These are phyloP conservation scores for Camponotus pennsylvanicus DNA, from an alignment of 1,140 invertebrate genomes.

Conservation along the genomic window DNA sequence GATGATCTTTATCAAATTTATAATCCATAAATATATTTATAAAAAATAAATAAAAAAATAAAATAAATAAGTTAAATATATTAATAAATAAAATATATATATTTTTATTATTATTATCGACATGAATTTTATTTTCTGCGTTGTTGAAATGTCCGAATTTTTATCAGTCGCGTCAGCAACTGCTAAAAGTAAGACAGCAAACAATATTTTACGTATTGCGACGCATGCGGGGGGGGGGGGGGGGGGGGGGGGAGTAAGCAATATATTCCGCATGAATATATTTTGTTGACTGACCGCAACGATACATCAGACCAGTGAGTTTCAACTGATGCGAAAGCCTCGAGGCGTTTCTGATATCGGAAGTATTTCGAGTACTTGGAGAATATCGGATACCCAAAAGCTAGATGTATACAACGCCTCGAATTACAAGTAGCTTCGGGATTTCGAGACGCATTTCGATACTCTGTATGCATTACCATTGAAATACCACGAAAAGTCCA, in stretches of 20 bases:
- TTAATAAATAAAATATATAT: no score
- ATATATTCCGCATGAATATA: constrained; percentile 49
- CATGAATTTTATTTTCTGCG: neutral
- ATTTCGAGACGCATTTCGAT: constrained; percentile 34
- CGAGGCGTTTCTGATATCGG: constrained; percentile 41
- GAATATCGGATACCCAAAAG: constrained; percentile 64
- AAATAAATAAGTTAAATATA: no score
- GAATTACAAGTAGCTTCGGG: constrained; percentile 71
- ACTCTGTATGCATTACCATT: constrained; percentile 62
- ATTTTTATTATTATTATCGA: neutral
- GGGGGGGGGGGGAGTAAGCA: constrained; percentile 17
- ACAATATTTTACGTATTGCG: constrained; percentile 51
- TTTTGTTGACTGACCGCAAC: constrained; percentile 59
- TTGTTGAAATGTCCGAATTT: neutral
- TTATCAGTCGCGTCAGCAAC: constrained; percentile 19
- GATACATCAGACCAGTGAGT: constrained; percentile 45
- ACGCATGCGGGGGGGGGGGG: neutral
- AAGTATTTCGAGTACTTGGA: constrained; percentile 60
- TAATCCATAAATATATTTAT: neutral
- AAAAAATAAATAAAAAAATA: no score
- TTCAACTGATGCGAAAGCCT: constrained; percentile 25
- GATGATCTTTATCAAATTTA: neutral
- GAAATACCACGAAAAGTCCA: constrained; percentile 47
- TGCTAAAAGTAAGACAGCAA: constrained; percentile 9
- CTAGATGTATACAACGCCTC: constrained; percentile 60